These are phyloP conservation scores for Neoscelio sp. DNA, from an alignment of 2,888 invertebrate species.

Conservation along the genomic window DNA sequence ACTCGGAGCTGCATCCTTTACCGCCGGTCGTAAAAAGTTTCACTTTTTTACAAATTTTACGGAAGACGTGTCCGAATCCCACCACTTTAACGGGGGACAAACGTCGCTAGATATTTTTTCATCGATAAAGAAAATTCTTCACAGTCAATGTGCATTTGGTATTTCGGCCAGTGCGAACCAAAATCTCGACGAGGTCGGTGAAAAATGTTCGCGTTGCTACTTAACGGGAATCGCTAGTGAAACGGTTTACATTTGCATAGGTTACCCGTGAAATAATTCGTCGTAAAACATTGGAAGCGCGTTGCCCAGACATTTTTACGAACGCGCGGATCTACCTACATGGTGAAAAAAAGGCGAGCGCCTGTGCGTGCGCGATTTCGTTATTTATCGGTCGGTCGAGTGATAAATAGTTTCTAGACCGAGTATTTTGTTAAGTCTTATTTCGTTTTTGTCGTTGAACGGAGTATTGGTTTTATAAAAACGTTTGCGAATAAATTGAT, in stretches of 20 bases:
- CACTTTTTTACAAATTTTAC: slow-evolving; percentile 74
- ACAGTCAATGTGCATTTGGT: slow-evolving; percentile 10
- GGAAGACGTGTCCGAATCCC: slow-evolving; percentile 46
- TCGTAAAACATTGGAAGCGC: slow-evolving; percentile 40
- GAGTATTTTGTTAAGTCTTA: too few species aligned
- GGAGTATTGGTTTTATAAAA: slow-evolving; percentile 13
- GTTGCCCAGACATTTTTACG: slow-evolving; percentile 47
- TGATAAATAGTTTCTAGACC: slow-evolving; percentile 50
- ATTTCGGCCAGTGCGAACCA: slow-evolving; percentile 36
- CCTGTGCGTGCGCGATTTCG: slow-evolving; percentile 16
- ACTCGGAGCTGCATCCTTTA: slow-evolving; percentile 42
- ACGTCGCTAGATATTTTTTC: slow-evolving; percentile 66
- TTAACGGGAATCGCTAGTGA: slow-evolving; percentile 18
- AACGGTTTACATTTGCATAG: slow-evolving; percentile 53
- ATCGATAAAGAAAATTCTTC: slow-evolving; percentile 74
- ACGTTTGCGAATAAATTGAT: too few species aligned
- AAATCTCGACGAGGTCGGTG: neutral
- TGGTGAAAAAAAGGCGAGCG: slow-evolving; percentile 23
- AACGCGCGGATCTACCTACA: slow-evolving; percentile 17
- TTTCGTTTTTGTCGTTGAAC: too few species aligned
- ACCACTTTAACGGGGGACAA: slow-evolving; percentile 65
- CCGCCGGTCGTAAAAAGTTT: slow-evolving; percentile 77
- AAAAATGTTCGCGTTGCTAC: slow-evolving; percentile 18
- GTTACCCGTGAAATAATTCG: slow-evolving; percentile 34
- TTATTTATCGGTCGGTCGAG: slow-evolving; percentile 37